Percentiles rank a stretch among this genome's conserved stretches.
phyloP scores from a whole-genome alignment of 1,140 invertebrate genomes.

The Apocrypta bakeri region DNA sequence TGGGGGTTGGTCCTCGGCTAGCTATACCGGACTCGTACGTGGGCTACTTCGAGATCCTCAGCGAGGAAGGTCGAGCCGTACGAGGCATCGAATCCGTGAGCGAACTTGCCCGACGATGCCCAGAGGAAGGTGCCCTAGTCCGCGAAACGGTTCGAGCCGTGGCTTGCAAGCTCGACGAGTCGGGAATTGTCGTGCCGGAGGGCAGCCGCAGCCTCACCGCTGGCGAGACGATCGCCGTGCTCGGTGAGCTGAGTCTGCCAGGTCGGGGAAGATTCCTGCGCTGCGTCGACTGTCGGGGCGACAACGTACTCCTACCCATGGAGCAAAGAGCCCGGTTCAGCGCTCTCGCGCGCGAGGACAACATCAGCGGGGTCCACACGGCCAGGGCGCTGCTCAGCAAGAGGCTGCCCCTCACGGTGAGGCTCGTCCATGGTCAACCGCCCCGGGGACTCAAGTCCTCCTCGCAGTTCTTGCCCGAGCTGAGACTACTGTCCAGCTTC shows the following conservation, averaged over 20 bases:
- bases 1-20: constrained; percentile 86
- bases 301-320: constrained; percentile 86
- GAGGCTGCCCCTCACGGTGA: constrained; percentile 90
- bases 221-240: constrained; percentile 85
- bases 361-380: constrained; percentile 93
- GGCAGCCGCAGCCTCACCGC: constrained; percentile 80
- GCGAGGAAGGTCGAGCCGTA: constrained; percentile 92
- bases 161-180: constrained; percentile 79
- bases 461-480: constrained; percentile 86
- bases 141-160: constrained; percentile 90
- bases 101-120: constrained; percentile 85
- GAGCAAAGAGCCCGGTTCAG: constrained; percentile 94
- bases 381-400: constrained; percentile 90
- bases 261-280: constrained; percentile 86
- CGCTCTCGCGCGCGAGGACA: constrained; percentile 90
- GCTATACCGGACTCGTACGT: constrained; percentile 92
- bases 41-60: constrained; percentile 95
- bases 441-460: constrained; percentile 86
- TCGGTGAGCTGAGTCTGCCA: constrained; percentile 79
- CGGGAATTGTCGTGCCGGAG: constrained; percentile 80
- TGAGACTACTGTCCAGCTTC: constrained; percentile 88
- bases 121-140: constrained; percentile 87
- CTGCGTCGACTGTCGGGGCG: constrained; percentile 89
- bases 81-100: constrained; percentile 91
- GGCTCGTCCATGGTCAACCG: constrained; percentile 90